A percentile compares a stretch with the other conserved stretches of the same genome.
phyloP scores from a whole-genome alignment of 2,888 invertebrate species.

The Diploptera punctata region DNA sequence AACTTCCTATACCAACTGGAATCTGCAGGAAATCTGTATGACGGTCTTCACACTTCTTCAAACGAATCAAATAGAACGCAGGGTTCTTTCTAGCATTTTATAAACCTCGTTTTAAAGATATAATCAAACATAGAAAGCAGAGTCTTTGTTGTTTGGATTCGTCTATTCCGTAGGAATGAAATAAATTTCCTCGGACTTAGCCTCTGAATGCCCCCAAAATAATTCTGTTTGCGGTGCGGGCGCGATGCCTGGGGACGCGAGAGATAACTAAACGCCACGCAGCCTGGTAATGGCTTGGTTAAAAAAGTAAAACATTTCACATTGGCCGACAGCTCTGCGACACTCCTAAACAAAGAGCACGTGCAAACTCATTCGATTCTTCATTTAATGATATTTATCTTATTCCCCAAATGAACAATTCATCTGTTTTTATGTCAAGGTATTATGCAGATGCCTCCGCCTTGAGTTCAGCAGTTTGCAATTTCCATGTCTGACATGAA shows the following conservation, averaged over 20 bases:
- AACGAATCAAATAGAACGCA: too few relatives aligned
- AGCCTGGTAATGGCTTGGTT: not conserved
- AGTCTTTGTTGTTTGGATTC: conserved; percentile 9
- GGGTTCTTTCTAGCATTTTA: not conserved
- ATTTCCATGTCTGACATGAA: too few relatives aligned
- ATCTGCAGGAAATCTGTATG: too few relatives aligned
- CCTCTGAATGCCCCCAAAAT: conserved; percentile 14
- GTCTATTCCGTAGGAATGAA: not conserved
- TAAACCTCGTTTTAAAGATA: not conserved
- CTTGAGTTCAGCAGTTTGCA: too few relatives aligned
- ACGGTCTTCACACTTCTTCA: too few relatives aligned
- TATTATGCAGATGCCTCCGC: not conserved
- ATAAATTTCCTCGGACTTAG: conserved; percentile 17
- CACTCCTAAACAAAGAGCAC: not conserved
- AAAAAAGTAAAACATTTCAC: conserved; percentile 9
- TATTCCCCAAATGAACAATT: conserved; percentile 14
- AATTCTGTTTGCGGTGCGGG: conserved; percentile 13
- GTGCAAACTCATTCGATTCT: conserved; percentile 4
- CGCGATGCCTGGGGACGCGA: not conserved
- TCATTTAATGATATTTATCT: conserved; percentile 20
- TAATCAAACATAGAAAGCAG: not conserved
- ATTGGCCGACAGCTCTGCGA: not conserved
- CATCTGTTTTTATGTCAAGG: conserved; percentile 16
- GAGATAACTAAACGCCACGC: conserved; percentile 6
- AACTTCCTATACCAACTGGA: too few relatives aligned